Evolutionary conservation across 2,113 vertebrate species (phyloP), one percentile per base, ranked within the genome.

Genomic region (Myotis lucifugus): DNA sequence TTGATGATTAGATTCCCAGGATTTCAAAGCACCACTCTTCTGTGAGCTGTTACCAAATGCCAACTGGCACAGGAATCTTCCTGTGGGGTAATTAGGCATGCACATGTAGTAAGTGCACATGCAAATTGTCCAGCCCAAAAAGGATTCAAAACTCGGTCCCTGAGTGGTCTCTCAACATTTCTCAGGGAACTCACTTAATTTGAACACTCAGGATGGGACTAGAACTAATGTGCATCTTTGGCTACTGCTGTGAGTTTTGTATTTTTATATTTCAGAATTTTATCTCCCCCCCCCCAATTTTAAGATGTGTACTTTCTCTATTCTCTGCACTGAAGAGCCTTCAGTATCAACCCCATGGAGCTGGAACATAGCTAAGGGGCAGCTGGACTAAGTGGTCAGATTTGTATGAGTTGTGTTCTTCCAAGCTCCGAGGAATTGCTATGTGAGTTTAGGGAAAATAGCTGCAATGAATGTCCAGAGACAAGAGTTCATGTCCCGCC

Each of bases 61-160:
- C 90, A 96, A 0, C 76, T 96, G 95, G 96, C 88, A 83, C 91
- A 70, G 91, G 72, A 69, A n/a, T 88, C 88, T 97, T 97, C 89
- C 91, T 95, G 69, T 97, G 83, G 61, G 40, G 82, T 96, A 95
- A 91, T 96, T 96, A 92, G 54, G 81, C 77, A 95, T 96, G 69
- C 70, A 97, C 95, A 96, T 90, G 25, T 90, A 96, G 40, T 88
- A 94, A 96, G 83, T 82, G 73, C 37, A 90, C 46, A 96, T 92
- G 69, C 88, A 94, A 93, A 88, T 96, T 93, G 46, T 32, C 69
- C 29, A 92, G 77, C 52, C 77, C 64, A 17, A 82, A 91, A 96
- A 96, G 66, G 40, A 89, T 90, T 97, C 59, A 96, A 90, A 93
- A 72, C 46, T 95, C 40, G 8, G 15, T 82, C 69, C n/a, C 82